phyloP scores from a whole-genome alignment of 2,113 vertebrate genomes.

The Alces alces region DNA sequence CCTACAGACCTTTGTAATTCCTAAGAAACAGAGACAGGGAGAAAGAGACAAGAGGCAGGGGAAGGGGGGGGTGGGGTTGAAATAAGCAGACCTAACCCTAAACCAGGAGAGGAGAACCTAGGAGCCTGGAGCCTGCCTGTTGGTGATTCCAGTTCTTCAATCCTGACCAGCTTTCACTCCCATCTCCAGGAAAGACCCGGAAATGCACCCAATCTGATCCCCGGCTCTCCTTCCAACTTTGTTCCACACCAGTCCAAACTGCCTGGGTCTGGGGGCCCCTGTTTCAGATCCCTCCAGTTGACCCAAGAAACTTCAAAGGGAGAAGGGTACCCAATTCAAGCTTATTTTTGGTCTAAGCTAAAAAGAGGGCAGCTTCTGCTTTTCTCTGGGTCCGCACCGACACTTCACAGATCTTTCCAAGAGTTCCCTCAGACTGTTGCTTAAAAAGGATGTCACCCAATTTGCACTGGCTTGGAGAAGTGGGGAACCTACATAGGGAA shows the following conservation, averaged over 20 bases:
- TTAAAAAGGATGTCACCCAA: background rate
- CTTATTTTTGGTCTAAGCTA: background rate
- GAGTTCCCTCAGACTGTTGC: background rate
- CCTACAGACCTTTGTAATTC: conserved; percentile 16
- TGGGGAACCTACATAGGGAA: background rate
- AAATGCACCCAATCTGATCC: background rate
- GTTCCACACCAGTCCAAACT: background rate
- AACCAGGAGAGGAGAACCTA: background rate
- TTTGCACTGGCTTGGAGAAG: background rate
- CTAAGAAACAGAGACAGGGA: background rate
- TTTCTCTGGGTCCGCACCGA: background rate
- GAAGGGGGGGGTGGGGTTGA: background rate
- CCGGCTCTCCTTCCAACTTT: background rate
- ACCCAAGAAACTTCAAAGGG: conserved; percentile 38
- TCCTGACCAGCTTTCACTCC: background rate
- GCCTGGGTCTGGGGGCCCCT: background rate
- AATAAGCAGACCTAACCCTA: conserved; percentile 40
- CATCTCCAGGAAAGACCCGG: background rate
- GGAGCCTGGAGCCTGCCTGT: background rate
- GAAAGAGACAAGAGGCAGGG: background rate
- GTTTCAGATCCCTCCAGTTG: background rate
- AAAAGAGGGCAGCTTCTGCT: background rate
- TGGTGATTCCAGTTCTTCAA: background rate
- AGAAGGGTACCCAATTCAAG: background rate
- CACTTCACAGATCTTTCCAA: background rate